phyloP scores from a whole-genome alignment of 2,113 vertebrate species.

The Notarius quadriscutis region DNA sequence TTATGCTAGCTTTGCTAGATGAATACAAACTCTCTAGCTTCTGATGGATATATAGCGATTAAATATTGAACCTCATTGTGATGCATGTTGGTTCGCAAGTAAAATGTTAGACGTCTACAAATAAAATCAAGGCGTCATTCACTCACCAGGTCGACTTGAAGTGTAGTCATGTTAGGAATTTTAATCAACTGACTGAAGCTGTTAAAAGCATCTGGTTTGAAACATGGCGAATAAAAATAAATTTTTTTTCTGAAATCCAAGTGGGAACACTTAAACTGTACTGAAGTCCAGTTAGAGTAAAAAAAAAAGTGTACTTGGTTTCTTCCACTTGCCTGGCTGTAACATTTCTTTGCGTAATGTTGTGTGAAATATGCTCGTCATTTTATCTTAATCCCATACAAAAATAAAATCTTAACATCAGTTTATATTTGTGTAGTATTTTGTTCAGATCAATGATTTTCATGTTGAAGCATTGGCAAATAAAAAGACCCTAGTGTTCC shows the following conservation, averaged over 20 bases:
- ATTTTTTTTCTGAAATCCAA: not conserved
- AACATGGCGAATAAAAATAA: not conserved
- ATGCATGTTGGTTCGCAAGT: not conserved
- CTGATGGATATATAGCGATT: not conserved
- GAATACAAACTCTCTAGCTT: not conserved
- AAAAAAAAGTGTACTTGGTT: not conserved
- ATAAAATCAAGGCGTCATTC: not conserved
- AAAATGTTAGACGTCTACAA: not conserved
- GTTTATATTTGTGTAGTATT: not conserved
- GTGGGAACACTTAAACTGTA: not conserved
- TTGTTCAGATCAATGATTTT: not conserved
- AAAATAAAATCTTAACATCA: not conserved
- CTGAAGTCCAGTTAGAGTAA: not conserved
- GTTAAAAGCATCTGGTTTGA: not conserved
- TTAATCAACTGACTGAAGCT: not conserved
- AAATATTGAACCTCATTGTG: not conserved
- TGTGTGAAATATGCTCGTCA: not conserved
- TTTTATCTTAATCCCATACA: not conserved
- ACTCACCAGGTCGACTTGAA: not conserved
- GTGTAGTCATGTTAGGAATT: not conserved
- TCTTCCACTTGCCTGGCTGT: not conserved
- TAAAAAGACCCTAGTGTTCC: too few species aligned
- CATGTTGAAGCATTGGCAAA: not conserved
- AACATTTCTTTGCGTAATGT: not conserved
- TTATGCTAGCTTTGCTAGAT: not conserved